Conservation (phyloP, 2,797 vertebrate species). For the Salarias fasciatus region DNA sequence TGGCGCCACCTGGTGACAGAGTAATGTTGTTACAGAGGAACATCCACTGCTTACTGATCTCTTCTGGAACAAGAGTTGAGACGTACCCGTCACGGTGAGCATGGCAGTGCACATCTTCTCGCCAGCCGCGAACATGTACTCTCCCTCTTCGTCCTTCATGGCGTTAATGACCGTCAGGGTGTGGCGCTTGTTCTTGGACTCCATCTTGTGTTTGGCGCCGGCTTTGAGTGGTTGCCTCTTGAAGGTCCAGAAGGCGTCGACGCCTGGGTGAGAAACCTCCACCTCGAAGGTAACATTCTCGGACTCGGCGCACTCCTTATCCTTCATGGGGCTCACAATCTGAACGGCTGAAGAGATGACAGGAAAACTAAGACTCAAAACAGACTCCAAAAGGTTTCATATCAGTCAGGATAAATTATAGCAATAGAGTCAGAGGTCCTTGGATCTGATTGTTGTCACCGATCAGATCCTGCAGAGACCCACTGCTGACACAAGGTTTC, state of each 20-base stretch:
- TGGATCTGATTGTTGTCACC: too few species aligned
- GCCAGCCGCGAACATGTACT: conserved; percentile 93
- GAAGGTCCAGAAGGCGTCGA: conserved; percentile 94
- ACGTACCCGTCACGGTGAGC: conserved; percentile 91
- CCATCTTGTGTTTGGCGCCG: conserved; percentile 90
- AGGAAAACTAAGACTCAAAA: neutral
- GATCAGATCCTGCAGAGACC: too few species aligned
- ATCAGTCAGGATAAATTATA: too few species aligned
- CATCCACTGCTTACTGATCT: too few species aligned
- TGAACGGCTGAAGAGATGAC: conserved; percentile 84
- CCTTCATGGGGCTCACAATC: conserved; percentile 89
- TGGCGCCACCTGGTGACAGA: conserved; percentile 88
- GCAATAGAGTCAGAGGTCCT: too few species aligned
- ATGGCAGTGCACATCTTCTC: conserved; percentile 92
- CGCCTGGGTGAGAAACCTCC: conserved; percentile 91
- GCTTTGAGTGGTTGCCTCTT: conserved; percentile 89
- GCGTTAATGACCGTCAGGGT: conserved; percentile 90
- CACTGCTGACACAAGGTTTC: too few species aligned
- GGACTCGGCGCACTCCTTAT: conserved; percentile 94
- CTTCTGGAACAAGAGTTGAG: too few species aligned
- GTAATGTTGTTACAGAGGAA: neutral
- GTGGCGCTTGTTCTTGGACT: conserved; percentile 88
- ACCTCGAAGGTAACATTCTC: conserved; percentile 93
- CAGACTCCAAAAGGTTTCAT: too few species aligned
- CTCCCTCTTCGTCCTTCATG: conserved; percentile 98